Evolutionary conservation across 2,113 vertebrate species (phyloP).

Genomic region (Vulpes lagopus): DNA sequence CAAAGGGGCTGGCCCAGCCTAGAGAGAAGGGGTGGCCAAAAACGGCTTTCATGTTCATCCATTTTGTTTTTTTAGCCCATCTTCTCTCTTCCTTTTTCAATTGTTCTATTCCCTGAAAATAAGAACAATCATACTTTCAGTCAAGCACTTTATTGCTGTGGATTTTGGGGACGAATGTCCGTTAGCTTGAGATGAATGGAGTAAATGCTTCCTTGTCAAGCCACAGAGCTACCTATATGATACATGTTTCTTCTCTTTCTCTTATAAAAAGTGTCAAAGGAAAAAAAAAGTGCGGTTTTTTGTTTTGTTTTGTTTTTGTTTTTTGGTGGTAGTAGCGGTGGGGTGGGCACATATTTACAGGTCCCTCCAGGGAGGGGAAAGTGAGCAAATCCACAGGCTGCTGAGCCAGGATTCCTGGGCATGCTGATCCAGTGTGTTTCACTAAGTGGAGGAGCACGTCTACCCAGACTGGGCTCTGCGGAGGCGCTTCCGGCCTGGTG

Average conservation of each 20-base stretch:
- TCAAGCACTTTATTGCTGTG: conserved; percentile 78
- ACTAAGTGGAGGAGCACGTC: neutral
- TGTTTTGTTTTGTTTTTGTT: neutral
- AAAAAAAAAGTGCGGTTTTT: neutral
- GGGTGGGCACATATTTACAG: neutral
- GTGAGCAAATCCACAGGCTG: neutral
- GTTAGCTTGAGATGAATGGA: conserved; percentile 67
- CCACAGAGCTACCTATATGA: neutral
- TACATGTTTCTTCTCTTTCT: conserved; percentile 19
- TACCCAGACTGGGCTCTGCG: neutral
- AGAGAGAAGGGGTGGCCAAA: conserved; percentile 99
- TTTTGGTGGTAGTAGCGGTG: neutral
- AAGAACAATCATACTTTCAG: conserved; percentile 94
- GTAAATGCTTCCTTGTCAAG: neutral
- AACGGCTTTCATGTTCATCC: conserved; percentile 99
- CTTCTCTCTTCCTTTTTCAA: conserved; percentile 99
- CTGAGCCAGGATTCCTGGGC: neutral
- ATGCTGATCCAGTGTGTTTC: rapidly evolving
- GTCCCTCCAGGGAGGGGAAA: neutral
- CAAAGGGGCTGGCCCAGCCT: conserved; percentile 97
- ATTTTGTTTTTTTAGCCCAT: conserved; percentile 98
- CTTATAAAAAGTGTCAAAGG: neutral
- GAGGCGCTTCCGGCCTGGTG: neutral
- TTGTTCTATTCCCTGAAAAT: conserved; percentile 98
- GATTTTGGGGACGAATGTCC: conserved; percentile 64